Conservation (phyloP, 2,888 invertebrate species). For the Diarsia dahlii region DNA sequence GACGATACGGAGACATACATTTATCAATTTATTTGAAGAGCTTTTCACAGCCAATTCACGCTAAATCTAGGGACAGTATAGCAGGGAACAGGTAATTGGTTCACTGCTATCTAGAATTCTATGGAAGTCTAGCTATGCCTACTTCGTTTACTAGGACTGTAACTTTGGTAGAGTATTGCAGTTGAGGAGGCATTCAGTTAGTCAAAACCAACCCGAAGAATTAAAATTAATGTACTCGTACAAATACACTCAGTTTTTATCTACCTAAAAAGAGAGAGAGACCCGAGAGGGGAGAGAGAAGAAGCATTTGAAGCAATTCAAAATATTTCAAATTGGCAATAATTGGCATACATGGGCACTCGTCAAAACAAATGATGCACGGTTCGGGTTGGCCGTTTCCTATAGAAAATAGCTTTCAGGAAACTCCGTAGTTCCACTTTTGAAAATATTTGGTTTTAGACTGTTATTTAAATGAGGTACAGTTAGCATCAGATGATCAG, state of each 20-base stretch:
- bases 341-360: too few relatives aligned
- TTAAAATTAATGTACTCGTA: background rate
- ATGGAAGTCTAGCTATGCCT: background rate
- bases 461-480: background rate
- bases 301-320: too few relatives aligned
- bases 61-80: background rate
- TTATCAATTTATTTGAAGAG: constrained; percentile 3
- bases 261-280: background rate
- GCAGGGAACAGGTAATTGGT: too few relatives aligned
- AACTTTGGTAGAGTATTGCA: background rate
- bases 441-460: background rate
- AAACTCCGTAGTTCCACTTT: background rate
- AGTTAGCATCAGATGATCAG: too few relatives aligned
- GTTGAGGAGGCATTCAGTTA: background rate
- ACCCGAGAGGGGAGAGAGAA: too few relatives aligned
- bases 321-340: too few relatives aligned
- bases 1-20: background rate
- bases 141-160: background rate
- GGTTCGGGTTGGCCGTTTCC: background rate
- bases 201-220: background rate
- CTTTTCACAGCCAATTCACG: background rate
- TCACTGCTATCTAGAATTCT: background rate
- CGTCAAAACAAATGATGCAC: background rate
- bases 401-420: background rate
- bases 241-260: background rate